Evolutionary conservation across 1,140 invertebrate species (phyloP).

Genomic region (Contarinia nasturtii): DNA sequence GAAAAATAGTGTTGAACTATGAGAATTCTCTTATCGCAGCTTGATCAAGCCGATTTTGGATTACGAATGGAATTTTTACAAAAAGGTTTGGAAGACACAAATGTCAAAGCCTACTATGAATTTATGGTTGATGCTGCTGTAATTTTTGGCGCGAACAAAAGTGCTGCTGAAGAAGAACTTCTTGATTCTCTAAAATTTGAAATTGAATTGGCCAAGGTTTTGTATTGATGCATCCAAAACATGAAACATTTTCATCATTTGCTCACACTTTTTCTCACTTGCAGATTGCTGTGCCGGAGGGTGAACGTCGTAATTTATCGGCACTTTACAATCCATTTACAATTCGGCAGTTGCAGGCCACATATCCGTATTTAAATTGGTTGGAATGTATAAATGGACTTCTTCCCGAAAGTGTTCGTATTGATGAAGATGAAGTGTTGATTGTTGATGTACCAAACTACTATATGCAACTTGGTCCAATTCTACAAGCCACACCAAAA

Average conservation of each 20-base stretch:
- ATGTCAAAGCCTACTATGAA: conserved; percentile 16
- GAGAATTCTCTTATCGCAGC: conserved; percentile 22
- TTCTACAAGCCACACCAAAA: conserved; percentile 18
- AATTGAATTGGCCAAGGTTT: conserved; percentile 30
- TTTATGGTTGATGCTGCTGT: conserved; percentile 29
- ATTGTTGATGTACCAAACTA: neutral
- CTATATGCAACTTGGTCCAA: conserved; percentile 9
- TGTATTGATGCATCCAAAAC: too few species aligned
- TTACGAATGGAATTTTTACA: conserved; percentile 34
- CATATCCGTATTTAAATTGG: conserved; percentile 7
- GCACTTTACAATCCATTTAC: too few species aligned
- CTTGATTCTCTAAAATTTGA: conserved; percentile 38
- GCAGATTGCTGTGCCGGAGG: too few species aligned
- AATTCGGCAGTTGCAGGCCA: too few species aligned
- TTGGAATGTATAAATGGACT: neutral
- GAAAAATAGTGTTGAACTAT: too few species aligned
- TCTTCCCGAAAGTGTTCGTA: neutral
- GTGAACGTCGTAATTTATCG: too few species aligned
- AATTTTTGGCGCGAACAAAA: conserved; percentile 30
- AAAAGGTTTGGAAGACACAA: conserved; percentile 20
- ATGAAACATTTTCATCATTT: too few species aligned
- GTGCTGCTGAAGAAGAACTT: conserved; percentile 26
- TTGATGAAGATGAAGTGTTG: conserved; percentile 1
- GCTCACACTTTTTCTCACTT: too few species aligned
- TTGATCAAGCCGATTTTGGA: conserved; percentile 40